Evolutionary conservation across 2,113 vertebrate genomes (phyloP).

Genomic region (Oncorhynchus mykiss): DNA sequence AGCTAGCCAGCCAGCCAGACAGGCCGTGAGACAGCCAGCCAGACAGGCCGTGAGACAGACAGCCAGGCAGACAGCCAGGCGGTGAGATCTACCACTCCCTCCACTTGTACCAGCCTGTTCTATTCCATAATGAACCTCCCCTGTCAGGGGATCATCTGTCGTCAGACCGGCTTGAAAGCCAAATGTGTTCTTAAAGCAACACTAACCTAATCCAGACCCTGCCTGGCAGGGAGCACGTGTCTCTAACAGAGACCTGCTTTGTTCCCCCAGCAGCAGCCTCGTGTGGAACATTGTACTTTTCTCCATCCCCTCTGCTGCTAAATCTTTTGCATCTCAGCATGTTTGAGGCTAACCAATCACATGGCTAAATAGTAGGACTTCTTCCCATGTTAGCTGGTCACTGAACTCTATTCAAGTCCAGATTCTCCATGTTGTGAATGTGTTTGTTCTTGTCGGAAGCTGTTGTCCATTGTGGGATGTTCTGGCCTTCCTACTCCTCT

Average conservation of each 20-base stretch:
- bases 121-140: neutral
- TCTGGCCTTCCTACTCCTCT: too few relatives aligned
- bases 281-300: conserved; percentile 25
- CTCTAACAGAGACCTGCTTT: conserved; percentile 68
- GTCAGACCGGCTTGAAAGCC: neutral
- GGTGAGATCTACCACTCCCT: neutral
- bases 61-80: neutral
- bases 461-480: neutral
- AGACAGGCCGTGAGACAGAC: too few relatives aligned
- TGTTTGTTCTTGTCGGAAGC: neutral
- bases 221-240: conserved; percentile 39
- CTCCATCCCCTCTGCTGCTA: neutral
- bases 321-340: neutral
- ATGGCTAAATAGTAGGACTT: neutral
- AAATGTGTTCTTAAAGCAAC: conserved; percentile 45
- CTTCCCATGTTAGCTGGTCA: neutral
- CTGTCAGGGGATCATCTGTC: neutral
- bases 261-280: conserved; percentile 42
- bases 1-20: neutral
- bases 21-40: neutral
- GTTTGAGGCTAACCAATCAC: neutral
- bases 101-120: neutral
- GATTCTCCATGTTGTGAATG: neutral
- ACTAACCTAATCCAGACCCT: conserved; percentile 54
- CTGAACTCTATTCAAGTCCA: neutral